Evolutionary conservation across 1,140 invertebrate genomes (phyloP).

Genomic region (Tetramorium alpestre): DNA sequence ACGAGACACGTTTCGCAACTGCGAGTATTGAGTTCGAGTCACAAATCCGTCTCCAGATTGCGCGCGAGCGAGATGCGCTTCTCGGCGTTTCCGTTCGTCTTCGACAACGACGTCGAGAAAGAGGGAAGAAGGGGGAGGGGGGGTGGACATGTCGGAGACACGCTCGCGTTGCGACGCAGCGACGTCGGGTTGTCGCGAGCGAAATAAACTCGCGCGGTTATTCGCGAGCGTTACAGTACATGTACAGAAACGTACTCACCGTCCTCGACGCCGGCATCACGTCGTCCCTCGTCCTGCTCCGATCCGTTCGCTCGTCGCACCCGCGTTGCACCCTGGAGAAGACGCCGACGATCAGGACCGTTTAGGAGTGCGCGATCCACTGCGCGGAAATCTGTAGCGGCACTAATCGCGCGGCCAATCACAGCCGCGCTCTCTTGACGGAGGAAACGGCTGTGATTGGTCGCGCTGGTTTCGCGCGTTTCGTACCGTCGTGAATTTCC

Average conservation of each 20-base stretch:
- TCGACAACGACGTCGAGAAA: background rate
- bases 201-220: constrained; percentile 27
- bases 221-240: background rate
- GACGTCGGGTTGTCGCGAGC: background rate
- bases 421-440: no score
- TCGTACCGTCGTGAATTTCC: no score
- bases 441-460: no score
- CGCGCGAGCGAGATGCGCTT: background rate
- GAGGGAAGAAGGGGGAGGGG: no score
- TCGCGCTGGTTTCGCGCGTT: no score
- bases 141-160: background rate
- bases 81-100: background rate
- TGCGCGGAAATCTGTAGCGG: no score
- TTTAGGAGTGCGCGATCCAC: no score
- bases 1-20: constrained; percentile 16
- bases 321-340: background rate
- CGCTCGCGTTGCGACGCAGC: background rate
- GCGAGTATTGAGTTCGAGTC: background rate
- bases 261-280: no score
- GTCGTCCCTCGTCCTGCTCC: background rate
- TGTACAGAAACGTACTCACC: constrained; percentile 5
- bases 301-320: no score
- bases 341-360: no score
- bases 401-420: no score
- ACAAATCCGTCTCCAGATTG: background rate